Percentiles rank a stretch among this genome's conserved stretches.
Conservation (phyloP, 2,113 vertebrate species). For the Stegastes partitus region DNA sequence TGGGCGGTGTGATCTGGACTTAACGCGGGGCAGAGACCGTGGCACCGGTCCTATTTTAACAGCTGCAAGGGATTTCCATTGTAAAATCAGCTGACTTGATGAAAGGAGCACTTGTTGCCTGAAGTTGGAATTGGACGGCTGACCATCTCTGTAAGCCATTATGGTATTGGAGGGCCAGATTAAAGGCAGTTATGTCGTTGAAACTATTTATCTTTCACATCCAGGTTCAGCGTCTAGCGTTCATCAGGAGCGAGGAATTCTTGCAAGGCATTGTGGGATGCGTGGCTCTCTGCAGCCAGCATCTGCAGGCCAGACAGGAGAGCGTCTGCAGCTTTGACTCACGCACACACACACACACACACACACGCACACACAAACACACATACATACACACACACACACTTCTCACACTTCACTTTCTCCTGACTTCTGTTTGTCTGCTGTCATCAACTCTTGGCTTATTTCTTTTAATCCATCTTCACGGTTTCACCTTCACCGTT, state of each 20-base stretch:
- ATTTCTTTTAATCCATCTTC: neutral
- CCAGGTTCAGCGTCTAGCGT: slow-evolving; percentile 64
- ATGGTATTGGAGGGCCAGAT: slow-evolving; percentile 81
- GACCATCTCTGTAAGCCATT: slow-evolving; percentile 81
- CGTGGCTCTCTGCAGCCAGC: slow-evolving; percentile 66
- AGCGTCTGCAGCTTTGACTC: slow-evolving; percentile 47
- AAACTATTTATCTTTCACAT: slow-evolving; percentile 82
- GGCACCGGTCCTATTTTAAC: slow-evolving; percentile 81
- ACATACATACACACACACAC: too few relatives aligned
- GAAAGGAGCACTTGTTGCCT: slow-evolving; percentile 85
- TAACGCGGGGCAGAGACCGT: slow-evolving; percentile 68
- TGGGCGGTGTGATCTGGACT: slow-evolving; percentile 61
- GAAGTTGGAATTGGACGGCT: slow-evolving; percentile 66
- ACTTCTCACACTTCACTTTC: too few relatives aligned
- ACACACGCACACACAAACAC: slow-evolving; percentile 1
- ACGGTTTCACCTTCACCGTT: neutral
- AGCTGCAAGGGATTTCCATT: slow-evolving; percentile 86
- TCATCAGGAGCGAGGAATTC: slow-evolving; percentile 79
- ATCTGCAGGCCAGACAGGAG: slow-evolving; percentile 77
- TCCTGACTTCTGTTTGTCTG: slow-evolving; percentile 22
- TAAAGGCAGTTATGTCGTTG: slow-evolving; percentile 82
- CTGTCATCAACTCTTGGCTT: slow-evolving; percentile 9
- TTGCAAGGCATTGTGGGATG: slow-evolving; percentile 75
- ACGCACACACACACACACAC: slow-evolving; percentile 23
- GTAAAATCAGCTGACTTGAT: slow-evolving; percentile 86